phyloP scores from a whole-genome alignment of 2,888 invertebrate genomes.

The Rapana venosa region DNA sequence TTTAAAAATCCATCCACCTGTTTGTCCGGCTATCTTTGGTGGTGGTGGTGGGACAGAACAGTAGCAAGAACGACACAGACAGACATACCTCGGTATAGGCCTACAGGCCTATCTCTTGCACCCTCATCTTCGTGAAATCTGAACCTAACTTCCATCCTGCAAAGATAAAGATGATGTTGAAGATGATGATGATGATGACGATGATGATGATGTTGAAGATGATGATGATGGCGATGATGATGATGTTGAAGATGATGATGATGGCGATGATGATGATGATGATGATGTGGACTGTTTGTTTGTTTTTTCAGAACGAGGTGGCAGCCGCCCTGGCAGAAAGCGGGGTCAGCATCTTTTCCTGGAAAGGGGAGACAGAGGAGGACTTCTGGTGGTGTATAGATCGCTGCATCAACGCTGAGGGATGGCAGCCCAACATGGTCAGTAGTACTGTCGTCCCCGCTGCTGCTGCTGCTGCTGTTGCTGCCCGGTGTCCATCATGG shows the following conservation, averaged over 20 bases:
- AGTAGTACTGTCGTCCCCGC: slow-evolving; percentile 30
- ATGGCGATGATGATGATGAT: no score
- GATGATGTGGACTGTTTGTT: not conserved
- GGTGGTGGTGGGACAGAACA: no score
- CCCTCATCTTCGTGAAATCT: no score
- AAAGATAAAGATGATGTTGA: not conserved
- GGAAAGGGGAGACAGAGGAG: slow-evolving; percentile 98
- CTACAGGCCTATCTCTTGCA: no score
- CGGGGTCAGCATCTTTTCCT: slow-evolving; percentile 92
- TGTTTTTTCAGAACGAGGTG: slow-evolving; percentile 89
- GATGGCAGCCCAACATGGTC: slow-evolving; percentile 97
- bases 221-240: not conserved
- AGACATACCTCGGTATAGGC: no score
- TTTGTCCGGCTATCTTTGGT: no score
- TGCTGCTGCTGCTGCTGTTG: not conserved
- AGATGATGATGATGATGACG: no score
- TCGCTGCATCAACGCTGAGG: slow-evolving; percentile 92
- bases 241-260: no score
- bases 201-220: no score
- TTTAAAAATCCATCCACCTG: no score
- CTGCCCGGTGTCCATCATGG: not conserved
- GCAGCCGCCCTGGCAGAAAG: slow-evolving; percentile 96
- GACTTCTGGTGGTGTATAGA: slow-evolving; percentile 99
- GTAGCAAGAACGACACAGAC: no score
- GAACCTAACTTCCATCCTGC: no score